These are phyloP conservation scores for Morone saxatilis DNA, from an alignment of 2,113 vertebrate genomes.

Conservation along the genomic window DNA sequence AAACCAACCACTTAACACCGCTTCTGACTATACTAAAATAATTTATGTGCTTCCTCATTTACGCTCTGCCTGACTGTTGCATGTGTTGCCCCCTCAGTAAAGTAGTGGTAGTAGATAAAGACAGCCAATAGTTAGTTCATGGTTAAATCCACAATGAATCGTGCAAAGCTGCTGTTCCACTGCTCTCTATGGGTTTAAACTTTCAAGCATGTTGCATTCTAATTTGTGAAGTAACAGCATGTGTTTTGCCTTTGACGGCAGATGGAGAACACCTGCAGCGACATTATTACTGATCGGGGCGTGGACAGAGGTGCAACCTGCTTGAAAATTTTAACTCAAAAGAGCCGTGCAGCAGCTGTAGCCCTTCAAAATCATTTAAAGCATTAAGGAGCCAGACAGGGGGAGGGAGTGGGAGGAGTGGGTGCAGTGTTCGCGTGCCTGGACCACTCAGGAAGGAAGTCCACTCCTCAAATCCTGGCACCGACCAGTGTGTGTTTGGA, in stretches of 20 bases:
- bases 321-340: background rate
- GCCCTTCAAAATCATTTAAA: background rate
- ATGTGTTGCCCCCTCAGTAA: background rate
- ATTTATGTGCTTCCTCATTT: constrained; percentile 13
- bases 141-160: background rate
- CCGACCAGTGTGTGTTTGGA: background rate
- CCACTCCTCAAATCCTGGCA: constrained; percentile 56
- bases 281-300: background rate
- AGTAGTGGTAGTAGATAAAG: background rate
- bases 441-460: constrained; percentile 72
- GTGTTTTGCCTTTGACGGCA: constrained; percentile 1
- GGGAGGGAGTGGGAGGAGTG: constrained; percentile 12
- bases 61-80: background rate
- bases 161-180: background rate
- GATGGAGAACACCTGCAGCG: constrained; percentile 24
- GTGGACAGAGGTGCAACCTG: background rate
- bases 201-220: background rate
- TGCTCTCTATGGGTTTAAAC: background rate
- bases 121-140: background rate
- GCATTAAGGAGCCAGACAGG: constrained; percentile 28
- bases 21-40: constrained; percentile 16
- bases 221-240: constrained; percentile 7
- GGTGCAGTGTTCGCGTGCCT: background rate
- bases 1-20: background rate
- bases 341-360: constrained; percentile 15